These are phyloP conservation scores for Cordilura impudica DNA, from an alignment of 2,888 invertebrate genomes.

Conservation along the genomic window DNA sequence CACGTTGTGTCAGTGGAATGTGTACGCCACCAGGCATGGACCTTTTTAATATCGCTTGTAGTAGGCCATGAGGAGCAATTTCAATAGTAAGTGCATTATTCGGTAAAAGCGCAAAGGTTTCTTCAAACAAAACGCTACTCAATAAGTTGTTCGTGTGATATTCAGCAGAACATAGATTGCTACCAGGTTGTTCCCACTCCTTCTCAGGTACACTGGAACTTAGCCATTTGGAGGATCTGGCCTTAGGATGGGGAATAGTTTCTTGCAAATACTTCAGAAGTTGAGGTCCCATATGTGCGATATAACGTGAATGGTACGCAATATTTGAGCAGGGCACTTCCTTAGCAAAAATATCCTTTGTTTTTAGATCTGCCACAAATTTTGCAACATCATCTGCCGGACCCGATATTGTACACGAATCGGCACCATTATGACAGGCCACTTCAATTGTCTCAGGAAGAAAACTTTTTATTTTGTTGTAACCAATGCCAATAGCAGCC, in stretches of 20 bases:
- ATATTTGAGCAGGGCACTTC: conserved; percentile 92
- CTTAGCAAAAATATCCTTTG: conserved; percentile 87
- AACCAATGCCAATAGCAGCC: conserved; percentile 90
- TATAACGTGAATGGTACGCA: conserved; percentile 91
- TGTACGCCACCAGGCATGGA: conserved; percentile 79
- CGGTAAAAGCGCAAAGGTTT: conserved; percentile 81
- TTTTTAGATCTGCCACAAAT: conserved; percentile 83
- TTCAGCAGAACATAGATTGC: conserved; percentile 84
- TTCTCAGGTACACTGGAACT: conserved; percentile 87
- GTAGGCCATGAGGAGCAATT: conserved; percentile 83
- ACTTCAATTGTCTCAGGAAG: conserved; percentile 87
- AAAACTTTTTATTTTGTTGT: conserved; percentile 79
- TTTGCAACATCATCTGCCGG: conserved; percentile 83
- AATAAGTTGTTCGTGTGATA: conserved; percentile 92
- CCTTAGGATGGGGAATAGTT: conserved; percentile 83
- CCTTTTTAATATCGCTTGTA: conserved; percentile 83
- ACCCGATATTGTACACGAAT: conserved; percentile 94
- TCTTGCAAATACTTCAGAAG: conserved; percentile 82
- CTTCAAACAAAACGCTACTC: conserved; percentile 81
- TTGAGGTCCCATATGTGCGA: conserved; percentile 83
- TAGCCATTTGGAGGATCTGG: conserved; percentile 87
- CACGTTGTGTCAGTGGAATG: conserved; percentile 81
- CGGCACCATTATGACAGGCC: conserved; percentile 91
- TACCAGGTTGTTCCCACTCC: conserved; percentile 84
- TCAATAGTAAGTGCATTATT: conserved; percentile 82